phyloP scores from a whole-genome alignment of 2,888 invertebrate species.

The Colostygia pectinataria region DNA sequence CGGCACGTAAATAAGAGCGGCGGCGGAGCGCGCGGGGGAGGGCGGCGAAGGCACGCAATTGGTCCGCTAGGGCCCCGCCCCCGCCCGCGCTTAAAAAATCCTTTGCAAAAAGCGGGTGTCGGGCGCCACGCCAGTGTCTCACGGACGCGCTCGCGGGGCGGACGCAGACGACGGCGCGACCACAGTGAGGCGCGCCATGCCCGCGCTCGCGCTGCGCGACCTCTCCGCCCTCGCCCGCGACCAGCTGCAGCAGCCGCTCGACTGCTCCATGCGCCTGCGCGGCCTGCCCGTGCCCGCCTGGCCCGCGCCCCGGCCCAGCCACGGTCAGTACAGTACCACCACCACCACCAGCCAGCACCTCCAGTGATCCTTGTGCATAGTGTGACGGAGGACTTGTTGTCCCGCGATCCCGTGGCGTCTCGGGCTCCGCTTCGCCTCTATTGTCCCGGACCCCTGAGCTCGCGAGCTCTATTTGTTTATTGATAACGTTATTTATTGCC shows the following conservation, averaged over 20 bases:
- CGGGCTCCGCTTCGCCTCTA: too few relatives aligned
- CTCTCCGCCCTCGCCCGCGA: conserved; percentile 61
- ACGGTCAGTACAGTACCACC: conserved; percentile 60
- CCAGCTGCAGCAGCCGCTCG: conserved; percentile 87
- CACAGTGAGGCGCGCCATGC: conserved; percentile 82
- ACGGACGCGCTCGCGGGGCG: conserved; percentile 72
- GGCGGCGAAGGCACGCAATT: conserved; percentile 54
- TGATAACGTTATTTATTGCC: conserved; percentile 28
- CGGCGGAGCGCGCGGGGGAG: conserved; percentile 54
- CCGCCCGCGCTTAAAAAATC: conserved; percentile 65
- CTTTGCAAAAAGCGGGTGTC: conserved; percentile 64
- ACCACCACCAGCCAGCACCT: conserved; percentile 24
- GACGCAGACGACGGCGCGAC: conserved; percentile 73
- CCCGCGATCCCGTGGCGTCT: not conserved
- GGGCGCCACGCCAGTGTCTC: conserved; percentile 74
- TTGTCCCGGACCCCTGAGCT: not conserved
- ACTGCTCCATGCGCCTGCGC: conserved; percentile 87
- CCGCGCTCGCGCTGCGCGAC: conserved; percentile 85
- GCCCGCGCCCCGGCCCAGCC: conserved; percentile 63
- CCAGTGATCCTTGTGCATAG: too few relatives aligned
- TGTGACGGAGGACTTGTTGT: conserved; percentile 5
- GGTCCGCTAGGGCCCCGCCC: conserved; percentile 70
- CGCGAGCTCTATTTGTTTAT: conserved; percentile 16
- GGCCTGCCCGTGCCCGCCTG: conserved; percentile 71
- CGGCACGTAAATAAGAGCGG: conserved; percentile 78